These are phyloP conservation scores for Benthosema pterotum DNA, from an alignment of 2,797 vertebrate species.

Conservation along the genomic window DNA sequence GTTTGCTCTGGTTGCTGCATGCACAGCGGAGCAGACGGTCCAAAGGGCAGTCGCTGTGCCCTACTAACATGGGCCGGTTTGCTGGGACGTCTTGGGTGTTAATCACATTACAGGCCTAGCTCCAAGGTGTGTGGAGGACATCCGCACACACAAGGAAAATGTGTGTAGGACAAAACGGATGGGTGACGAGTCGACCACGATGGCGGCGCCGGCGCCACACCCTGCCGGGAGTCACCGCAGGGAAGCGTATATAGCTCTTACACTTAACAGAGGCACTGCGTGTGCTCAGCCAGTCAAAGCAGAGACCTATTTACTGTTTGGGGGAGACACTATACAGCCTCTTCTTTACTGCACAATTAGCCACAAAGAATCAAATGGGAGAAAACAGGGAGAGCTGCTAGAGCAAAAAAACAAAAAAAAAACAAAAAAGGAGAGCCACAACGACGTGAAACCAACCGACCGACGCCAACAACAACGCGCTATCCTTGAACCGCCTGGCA, in stretches of 20 bases:
- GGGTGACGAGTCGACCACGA: too few relatives aligned
- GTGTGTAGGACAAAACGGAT: conserved; percentile 71
- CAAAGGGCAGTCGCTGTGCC: conserved; percentile 69
- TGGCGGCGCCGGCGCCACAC: too few relatives aligned
- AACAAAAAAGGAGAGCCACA: conserved; percentile 1
- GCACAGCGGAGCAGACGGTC: conserved; percentile 67
- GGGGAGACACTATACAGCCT: conserved; percentile 51
- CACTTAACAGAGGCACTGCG: background rate
- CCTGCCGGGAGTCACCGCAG: conserved; percentile 37
- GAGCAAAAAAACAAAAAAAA: too few relatives aligned
- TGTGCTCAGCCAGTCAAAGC: conserved; percentile 24
- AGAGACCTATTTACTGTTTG: conserved; percentile 61
- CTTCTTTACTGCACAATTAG: conserved; percentile 67
- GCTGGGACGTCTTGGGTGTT: conserved; percentile 70
- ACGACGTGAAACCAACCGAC: conserved; percentile 52
- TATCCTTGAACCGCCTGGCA: conserved; percentile 57
- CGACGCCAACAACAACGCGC: conserved; percentile 46
- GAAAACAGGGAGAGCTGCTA: conserved; percentile 63
- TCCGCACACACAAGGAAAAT: conserved; percentile 73
- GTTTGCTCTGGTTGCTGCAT: conserved; percentile 66
- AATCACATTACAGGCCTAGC: conserved; percentile 73
- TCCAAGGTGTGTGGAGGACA: conserved; percentile 76
- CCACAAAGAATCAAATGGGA: conserved; percentile 51
- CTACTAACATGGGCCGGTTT: conserved; percentile 63
- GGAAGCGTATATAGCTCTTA: conserved; percentile 37